Percentiles rank a stretch among this genome's conserved stretches.
Evolutionary conservation across 2,113 vertebrate species (phyloP).

Genomic region (Pardalotus punctatus): DNA sequence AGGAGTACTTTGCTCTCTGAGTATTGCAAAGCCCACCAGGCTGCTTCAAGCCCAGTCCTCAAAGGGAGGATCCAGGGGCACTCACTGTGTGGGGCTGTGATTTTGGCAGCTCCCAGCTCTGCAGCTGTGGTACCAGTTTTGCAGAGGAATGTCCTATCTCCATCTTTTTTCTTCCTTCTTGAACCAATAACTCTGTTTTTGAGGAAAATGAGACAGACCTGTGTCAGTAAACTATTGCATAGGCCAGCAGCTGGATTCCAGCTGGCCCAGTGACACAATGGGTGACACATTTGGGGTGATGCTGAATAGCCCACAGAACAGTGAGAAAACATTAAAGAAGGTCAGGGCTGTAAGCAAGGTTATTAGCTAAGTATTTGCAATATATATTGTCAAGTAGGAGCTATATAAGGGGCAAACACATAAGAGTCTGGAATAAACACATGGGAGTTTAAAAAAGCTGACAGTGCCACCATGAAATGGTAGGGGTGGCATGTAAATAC

Average conservation of each 20-base stretch:
- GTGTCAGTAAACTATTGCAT: neutral
- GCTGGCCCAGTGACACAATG: neutral
- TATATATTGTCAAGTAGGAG: neutral
- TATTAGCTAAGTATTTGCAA: neutral
- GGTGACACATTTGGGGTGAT: neutral
- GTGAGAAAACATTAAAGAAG: neutral
- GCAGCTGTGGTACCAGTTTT: neutral
- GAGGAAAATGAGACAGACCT: neutral
- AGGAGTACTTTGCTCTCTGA: neutral
- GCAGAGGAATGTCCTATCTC: neutral
- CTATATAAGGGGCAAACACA: neutral
- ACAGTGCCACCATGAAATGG: neutral
- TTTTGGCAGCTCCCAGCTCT: neutral
- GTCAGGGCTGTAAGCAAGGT: neutral
- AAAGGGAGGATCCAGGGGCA: neutral
- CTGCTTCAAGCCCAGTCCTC: neutral
- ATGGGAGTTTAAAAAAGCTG: neutral
- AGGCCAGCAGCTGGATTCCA: neutral
- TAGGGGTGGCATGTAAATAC: neutral
- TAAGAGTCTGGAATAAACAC: neutral
- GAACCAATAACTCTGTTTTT: neutral
- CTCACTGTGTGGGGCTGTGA: rapidly evolving
- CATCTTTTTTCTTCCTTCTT: neutral
- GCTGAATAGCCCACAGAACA: neutral
- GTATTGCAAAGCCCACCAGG: neutral